Percentiles rank a stretch among this genome's conserved stretches.
These are phyloP conservation scores for Tenthredo mesomela DNA, from an alignment of 2,888 invertebrate genomes.

Conservation along the genomic window DNA sequence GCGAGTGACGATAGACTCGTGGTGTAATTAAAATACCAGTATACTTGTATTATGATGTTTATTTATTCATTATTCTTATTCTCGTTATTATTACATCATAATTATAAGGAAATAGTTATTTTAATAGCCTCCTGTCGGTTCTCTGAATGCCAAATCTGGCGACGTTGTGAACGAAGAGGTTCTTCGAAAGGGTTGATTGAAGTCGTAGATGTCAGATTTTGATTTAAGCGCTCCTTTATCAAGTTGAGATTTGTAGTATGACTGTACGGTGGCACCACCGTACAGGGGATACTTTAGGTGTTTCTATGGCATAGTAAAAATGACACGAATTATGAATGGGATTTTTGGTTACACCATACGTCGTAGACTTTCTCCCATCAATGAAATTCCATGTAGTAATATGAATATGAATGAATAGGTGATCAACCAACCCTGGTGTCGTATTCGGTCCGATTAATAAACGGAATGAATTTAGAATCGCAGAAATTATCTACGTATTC, in stretches of 20 bases:
- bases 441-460: constrained; percentile 54
- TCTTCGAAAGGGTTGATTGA: constrained; percentile 60
- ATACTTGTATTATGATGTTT: neutral
- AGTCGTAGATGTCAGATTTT: constrained; percentile 56
- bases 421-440: constrained; percentile 53
- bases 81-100: neutral
- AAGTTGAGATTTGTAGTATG: constrained; percentile 57
- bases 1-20: neutral
- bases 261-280: constrained; percentile 55
- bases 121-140: constrained; percentile 59
- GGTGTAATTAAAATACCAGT: neutral
- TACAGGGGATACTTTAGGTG: constrained; percentile 57
- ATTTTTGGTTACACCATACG: neutral
- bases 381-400: neutral
- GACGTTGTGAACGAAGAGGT: constrained; percentile 58
- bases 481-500: constrained; percentile 59
- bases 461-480: constrained; percentile 55
- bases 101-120: neutral
- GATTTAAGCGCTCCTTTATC: constrained; percentile 57
- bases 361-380: neutral
- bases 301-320: constrained; percentile 51
- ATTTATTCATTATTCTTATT: neutral
- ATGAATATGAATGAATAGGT: neutral
- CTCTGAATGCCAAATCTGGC: constrained; percentile 57
- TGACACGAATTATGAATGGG: neutral